Evolutionary conservation across 2,113 vertebrate species (phyloP), one percentile per base, ranked within the genome.

Genomic region (Ariopsis seemanni): DNA sequence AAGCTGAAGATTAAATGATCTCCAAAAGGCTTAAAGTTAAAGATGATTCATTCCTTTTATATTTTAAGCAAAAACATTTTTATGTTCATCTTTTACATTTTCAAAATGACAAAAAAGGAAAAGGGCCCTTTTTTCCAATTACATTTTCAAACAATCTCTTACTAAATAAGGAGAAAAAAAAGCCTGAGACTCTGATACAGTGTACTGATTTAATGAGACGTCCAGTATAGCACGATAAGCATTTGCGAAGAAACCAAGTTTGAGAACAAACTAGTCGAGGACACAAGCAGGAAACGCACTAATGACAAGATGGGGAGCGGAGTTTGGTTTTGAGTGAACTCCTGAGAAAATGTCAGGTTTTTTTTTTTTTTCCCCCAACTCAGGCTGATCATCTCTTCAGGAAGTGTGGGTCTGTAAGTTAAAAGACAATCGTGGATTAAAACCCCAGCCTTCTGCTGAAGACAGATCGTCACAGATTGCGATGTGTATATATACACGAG

Each of bases 391-490:
- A 14, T 71, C 30, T 42, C 5, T 14, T 34, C 12, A 74, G 17
- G 34, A 74, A 48, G 71, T 5, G 1, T 22, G 71, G 42, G 50
- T 75, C 0, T 75, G 6, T 8, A 8, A 1, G 52, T 79, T 30
- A 79, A 79, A 57, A 30, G 77, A 75, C 20, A 1, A 52, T 57
- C 53, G n/a, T 27, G 20, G 79, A 60, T 81, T 81, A 55, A 53
- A 77, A 15, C 77, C 52, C 6, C 14, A 2, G 52, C 14, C 10
- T 60, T 8, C 15, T 58, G 78, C n/a, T 55, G 20, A 10, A 69
- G 83, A 69, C 15, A n/a, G 25, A 69, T 53, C 7, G 22, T 67
- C 48, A 42, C 83, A 85, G 83, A 60, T 48, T 74, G 83, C 30
- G 12, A 53, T 74, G 53, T 27, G 69, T 85, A 85, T 20, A 75